Conservation (phyloP, 2,888 invertebrate species). For the Lasioglossum malachurum region DNA sequence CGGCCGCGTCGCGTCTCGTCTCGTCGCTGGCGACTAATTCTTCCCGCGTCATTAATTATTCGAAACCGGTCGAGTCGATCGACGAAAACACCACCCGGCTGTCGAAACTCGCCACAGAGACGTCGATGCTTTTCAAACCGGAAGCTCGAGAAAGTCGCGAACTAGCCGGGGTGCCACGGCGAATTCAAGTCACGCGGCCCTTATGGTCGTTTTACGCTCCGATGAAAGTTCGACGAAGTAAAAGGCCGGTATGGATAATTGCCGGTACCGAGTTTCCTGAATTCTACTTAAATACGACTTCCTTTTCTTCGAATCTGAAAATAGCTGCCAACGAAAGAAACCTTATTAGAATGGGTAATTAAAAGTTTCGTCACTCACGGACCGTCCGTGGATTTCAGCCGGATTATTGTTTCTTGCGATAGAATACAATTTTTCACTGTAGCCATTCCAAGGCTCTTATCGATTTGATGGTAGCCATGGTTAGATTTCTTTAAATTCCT, state of each 20-base stretch:
- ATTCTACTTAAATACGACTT: constrained; percentile 43
- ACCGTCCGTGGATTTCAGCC: not conserved
- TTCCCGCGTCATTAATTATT: constrained; percentile 49
- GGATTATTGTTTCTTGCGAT: not conserved
- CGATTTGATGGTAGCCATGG: not conserved
- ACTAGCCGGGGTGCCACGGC: constrained; percentile 18
- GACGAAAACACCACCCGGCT: not conserved
- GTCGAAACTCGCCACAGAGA: not conserved
- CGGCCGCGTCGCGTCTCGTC: not conserved
- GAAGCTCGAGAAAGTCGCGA: constrained; percentile 30
- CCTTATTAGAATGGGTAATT: not conserved
- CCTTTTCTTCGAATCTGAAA: constrained; percentile 25
- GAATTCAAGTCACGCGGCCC: constrained; percentile 51
- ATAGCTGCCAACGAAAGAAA: not conserved
- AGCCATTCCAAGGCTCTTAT: not conserved
- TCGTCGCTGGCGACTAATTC: constrained; percentile 15
- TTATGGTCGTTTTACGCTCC: constrained; percentile 63
- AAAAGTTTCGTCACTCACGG: not conserved
- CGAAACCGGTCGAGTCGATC: not conserved
- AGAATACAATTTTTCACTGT: not conserved
- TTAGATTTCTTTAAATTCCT: not conserved
- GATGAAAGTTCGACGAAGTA: constrained; percentile 50
- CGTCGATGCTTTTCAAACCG: not conserved
- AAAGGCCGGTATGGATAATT: constrained; percentile 68
- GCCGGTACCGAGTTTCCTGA: constrained; percentile 49